These are phyloP conservation scores for Hoplodrina blanda DNA, from an alignment of 2,888 invertebrate species.

Conservation along the genomic window DNA sequence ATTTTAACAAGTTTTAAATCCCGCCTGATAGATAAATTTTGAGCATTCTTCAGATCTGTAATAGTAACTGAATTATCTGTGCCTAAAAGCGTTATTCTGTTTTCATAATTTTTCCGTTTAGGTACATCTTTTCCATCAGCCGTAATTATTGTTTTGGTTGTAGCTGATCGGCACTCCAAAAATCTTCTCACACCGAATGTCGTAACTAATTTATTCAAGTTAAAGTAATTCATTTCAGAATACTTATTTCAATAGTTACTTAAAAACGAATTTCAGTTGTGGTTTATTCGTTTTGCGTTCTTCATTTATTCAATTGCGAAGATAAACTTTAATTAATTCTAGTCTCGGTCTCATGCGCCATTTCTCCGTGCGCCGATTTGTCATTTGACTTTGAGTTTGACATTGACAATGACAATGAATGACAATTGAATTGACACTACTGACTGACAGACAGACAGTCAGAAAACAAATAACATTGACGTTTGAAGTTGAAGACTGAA, in stretches of 20 bases:
- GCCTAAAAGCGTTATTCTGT: conserved; percentile 92
- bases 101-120: conserved; percentile 79
- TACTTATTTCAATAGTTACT: neutral
- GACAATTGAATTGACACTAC: too few species aligned
- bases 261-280: conserved; percentile 7
- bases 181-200: conserved; percentile 70
- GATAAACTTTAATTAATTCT: neutral
- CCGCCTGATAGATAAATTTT: conserved; percentile 92
- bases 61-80: conserved; percentile 91
- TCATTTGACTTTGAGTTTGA: too few species aligned
- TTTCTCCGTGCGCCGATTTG: too few species aligned
- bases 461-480: too few species aligned
- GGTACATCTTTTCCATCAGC: conserved; percentile 87
- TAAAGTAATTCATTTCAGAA: conserved; percentile 56
- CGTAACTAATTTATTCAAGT: conserved; percentile 77
- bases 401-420: too few species aligned
- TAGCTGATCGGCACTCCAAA: conserved; percentile 72
- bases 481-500: too few species aligned
- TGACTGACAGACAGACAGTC: too few species aligned
- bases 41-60: conserved; percentile 92
- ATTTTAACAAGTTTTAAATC: conserved; percentile 93
- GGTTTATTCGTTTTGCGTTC: neutral
- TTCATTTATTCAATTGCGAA: neutral
- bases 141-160: conserved; percentile 75
- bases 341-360: too few species aligned